A percentile compares a stretch with the other conserved stretches of the same genome.
Conservation (phyloP, 2,797 vertebrate genomes). For the Scarus forsteni region DNA sequence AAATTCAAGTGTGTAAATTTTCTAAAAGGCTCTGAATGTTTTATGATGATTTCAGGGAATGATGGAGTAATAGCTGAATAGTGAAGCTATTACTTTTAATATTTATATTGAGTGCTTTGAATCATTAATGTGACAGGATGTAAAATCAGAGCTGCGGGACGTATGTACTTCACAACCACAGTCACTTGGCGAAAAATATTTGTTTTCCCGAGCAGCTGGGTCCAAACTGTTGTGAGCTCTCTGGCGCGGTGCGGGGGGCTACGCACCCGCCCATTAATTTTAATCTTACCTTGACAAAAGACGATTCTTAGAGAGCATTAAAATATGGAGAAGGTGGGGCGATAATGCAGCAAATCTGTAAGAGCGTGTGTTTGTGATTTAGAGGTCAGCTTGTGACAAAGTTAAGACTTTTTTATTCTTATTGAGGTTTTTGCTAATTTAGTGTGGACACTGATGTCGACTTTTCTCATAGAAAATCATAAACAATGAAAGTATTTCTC, state of each 20-base stretch:
- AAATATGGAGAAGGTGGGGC: slow-evolving; percentile 27
- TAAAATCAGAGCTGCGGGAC: slow-evolving; percentile 97
- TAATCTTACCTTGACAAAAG: slow-evolving; percentile 67
- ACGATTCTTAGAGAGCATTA: slow-evolving; percentile 53
- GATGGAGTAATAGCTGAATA: slow-evolving; percentile 99
- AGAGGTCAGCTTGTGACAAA: slow-evolving; percentile 38
- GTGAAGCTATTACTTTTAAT: slow-evolving; percentile 99
- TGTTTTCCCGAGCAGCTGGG: slow-evolving; percentile 87
- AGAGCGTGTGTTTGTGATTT: slow-evolving; percentile 51
- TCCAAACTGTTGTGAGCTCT: slow-evolving; percentile 70
- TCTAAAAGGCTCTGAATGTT: slow-evolving; percentile 99
- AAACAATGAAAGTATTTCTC: no score
- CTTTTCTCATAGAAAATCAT: no score
- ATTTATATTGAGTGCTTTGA: slow-evolving; percentile 99
- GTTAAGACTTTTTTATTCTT: slow-evolving; percentile 4
- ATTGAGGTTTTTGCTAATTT: neutral
- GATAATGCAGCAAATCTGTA: slow-evolving; percentile 43
- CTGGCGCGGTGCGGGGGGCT: neutral
- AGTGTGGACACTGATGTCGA: no score
- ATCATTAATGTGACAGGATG: slow-evolving; percentile 99
- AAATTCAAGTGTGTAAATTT: slow-evolving; percentile 99
- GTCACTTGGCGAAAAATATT: slow-evolving; percentile 90
- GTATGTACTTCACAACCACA: slow-evolving; percentile 92
- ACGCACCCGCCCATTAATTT: slow-evolving; percentile 63
- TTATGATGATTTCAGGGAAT: slow-evolving; percentile 99